Conservation (phyloP, 2,113 vertebrate species). For the Bombycilla garrulus region DNA sequence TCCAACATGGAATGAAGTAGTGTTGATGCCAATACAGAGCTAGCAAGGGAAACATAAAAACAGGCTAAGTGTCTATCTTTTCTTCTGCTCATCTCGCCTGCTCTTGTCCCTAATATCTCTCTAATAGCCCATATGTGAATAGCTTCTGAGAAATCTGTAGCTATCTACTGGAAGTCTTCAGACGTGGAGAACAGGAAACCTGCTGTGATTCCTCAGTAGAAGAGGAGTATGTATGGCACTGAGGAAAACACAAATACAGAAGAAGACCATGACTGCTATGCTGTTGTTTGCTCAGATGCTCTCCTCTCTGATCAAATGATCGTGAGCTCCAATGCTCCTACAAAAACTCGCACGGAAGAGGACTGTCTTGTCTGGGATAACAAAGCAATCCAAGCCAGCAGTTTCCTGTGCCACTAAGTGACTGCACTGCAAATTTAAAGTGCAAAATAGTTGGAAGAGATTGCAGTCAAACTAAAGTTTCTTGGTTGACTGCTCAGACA, state of each 20-base stretch:
- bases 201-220: background rate
- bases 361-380: background rate
- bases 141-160: background rate
- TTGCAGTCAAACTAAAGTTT: background rate
- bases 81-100: background rate
- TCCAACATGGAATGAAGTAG: background rate
- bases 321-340: background rate
- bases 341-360: background rate
- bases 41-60: background rate
- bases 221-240: background rate
- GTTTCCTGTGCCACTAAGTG: background rate
- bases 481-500: background rate
- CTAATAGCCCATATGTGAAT: background rate
- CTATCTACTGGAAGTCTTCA: background rate
- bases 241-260: background rate
- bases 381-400: background rate
- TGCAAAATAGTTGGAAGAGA: background rate
- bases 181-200: background rate
- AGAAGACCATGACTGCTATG: too few relatives aligned
- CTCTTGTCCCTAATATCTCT: background rate
- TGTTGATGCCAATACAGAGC: background rate
- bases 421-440: background rate
- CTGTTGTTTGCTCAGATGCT: background rate
- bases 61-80: background rate
- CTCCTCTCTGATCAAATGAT: background rate